Conservation (phyloP, 2,888 invertebrate species). For the Lydus trimaculatus region DNA sequence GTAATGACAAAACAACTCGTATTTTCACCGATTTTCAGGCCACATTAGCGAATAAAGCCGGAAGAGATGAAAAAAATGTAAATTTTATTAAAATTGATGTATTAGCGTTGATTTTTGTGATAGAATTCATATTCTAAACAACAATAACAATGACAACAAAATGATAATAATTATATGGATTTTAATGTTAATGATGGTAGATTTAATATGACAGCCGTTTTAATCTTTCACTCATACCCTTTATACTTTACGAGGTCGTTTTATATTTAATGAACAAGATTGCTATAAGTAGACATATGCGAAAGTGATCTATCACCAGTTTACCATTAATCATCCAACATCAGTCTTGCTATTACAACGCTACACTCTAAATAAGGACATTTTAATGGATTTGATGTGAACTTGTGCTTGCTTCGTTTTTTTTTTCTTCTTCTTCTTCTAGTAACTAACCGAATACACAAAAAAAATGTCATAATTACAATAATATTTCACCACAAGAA, state of each 20-base stretch:
- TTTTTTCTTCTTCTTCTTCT: background rate
- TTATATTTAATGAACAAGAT: constrained; percentile 49
- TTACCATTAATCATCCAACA: constrained; percentile 48
- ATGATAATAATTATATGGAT: background rate
- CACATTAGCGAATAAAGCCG: background rate
- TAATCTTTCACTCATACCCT: constrained; percentile 27
- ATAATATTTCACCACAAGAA: background rate
- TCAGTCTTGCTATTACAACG: constrained; percentile 32
- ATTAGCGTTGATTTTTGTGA: background rate
- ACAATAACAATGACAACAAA: background rate
- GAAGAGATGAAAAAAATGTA: background rate
- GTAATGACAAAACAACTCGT: background rate
- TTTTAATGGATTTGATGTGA: constrained; percentile 45
- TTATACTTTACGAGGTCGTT: constrained; percentile 36
- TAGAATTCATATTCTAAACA: no score
- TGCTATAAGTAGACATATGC: constrained; percentile 45
- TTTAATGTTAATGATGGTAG: background rate
- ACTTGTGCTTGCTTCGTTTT: constrained; percentile 3
- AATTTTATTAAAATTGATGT: background rate
- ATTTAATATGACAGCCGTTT: constrained; percentile 34
- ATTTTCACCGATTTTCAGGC: background rate
- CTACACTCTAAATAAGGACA: constrained; percentile 40
- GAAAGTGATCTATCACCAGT: constrained; percentile 49
- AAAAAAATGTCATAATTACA: background rate
- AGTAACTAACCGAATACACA: background rate